Percentiles rank a stretch among this genome's conserved stretches.
Conservation (phyloP, 1,140 invertebrate genomes). For the Eulimnadia texana region DNA sequence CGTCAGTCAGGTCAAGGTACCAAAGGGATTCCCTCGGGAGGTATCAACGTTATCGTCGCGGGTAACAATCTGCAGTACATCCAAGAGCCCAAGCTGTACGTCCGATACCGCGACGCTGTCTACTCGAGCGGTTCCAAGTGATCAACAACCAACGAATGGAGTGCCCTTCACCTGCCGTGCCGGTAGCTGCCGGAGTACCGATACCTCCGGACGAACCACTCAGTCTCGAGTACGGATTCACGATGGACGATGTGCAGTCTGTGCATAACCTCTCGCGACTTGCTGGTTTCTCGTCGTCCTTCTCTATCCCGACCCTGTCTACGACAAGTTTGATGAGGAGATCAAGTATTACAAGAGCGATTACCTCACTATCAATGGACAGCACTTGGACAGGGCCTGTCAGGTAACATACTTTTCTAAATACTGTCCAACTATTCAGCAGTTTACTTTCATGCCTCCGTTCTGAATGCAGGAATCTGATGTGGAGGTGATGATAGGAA, state of each 20-base stretch:
- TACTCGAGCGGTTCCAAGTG: slow-evolving; percentile 41
- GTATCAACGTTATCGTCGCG: slow-evolving; percentile 73
- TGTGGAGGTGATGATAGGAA: slow-evolving; percentile 79
- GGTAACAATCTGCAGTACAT: slow-evolving; percentile 78
- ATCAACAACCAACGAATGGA: slow-evolving; percentile 63
- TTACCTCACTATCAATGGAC: slow-evolving; percentile 89
- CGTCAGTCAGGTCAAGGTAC: slow-evolving; percentile 33
- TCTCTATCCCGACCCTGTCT: slow-evolving; percentile 81
- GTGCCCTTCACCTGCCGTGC: slow-evolving; percentile 64
- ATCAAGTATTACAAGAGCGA: slow-evolving; percentile 91
- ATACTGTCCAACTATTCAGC: too few species aligned
- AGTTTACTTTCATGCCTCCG: too few species aligned
- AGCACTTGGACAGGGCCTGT: slow-evolving; percentile 71
- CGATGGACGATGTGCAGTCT: slow-evolving; percentile 82
- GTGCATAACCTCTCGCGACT: slow-evolving; percentile 61
- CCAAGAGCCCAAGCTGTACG: slow-evolving; percentile 81
- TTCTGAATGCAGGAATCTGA: slow-evolving; percentile 71
- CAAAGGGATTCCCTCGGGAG: slow-evolving; percentile 79
- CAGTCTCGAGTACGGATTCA: slow-evolving; percentile 76
- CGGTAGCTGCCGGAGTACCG: slow-evolving; percentile 9
- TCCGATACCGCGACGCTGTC: slow-evolving; percentile 56
- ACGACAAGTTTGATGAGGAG: slow-evolving; percentile 74
- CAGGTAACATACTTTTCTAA: slow-evolving; percentile 10
- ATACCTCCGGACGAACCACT: slow-evolving; percentile 44
- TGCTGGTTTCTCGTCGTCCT: slow-evolving; percentile 43